A percentile compares a stretch with the other conserved stretches of the same genome.
Evolutionary conservation across 2,888 invertebrate genomes (phyloP).

Genomic region (Chalcosyrphus nemorum): DNA sequence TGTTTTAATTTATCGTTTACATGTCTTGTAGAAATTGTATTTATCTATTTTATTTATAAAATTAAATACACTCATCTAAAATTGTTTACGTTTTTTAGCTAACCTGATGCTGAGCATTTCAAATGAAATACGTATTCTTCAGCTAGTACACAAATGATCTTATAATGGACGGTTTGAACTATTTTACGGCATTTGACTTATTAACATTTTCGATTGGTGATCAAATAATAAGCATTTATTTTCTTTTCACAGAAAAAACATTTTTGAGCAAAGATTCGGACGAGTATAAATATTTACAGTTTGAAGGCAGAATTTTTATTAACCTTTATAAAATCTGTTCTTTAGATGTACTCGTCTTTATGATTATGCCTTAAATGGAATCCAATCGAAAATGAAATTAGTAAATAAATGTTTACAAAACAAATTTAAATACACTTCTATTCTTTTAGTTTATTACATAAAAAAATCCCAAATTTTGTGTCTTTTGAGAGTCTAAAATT

Average conservation of each 20-base stretch:
- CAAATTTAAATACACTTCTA: slow-evolving; percentile 30
- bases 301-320: no score
- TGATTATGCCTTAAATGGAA: no score
- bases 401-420: slow-evolving; percentile 25
- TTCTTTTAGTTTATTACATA: neutral
- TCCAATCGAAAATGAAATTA: slow-evolving; percentile 31
- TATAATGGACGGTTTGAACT: slow-evolving; percentile 63
- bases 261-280: no score
- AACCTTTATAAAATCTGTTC: no score
- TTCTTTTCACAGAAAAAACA: no score
- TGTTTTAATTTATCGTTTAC: slow-evolving; percentile 13
- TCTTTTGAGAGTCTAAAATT: slow-evolving; percentile 1
- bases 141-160: slow-evolving; percentile 16
- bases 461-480: neutral
- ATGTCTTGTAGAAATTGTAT: slow-evolving; percentile 19
- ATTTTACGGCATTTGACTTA: slow-evolving; percentile 40
- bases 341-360: no score
- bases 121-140: neutral
- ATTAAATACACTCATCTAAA: slow-evolving; percentile 60
- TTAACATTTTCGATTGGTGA: slow-evolving; percentile 37
- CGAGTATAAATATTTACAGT: no score
- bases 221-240: neutral
- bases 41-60: neutral
- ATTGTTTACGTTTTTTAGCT: slow-evolving; percentile 3
- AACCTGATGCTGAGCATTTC: slow-evolving; percentile 2